phyloP scores from a whole-genome alignment of 1,140 invertebrate species.

The Cephus cinctus region DNA sequence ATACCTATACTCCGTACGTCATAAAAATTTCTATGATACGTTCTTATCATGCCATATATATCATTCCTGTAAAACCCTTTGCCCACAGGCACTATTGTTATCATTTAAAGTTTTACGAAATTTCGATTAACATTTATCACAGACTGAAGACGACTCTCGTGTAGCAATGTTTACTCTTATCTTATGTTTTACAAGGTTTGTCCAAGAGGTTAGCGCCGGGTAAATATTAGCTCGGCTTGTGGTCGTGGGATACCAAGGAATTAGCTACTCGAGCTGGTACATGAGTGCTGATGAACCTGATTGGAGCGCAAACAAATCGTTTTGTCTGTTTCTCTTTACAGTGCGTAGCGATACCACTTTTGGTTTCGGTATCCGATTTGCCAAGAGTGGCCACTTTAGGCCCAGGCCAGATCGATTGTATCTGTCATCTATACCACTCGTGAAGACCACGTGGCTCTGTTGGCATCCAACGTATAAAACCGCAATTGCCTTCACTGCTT shows the following conservation, averaged over 20 bases:
- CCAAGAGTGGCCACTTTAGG: not conserved
- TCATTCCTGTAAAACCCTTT: no score
- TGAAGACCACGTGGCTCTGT: not conserved
- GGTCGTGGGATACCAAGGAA: constrained; percentile 18
- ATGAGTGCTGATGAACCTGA: constrained; percentile 17
- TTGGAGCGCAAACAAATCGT: constrained; percentile 23
- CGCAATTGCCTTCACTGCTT: not conserved
- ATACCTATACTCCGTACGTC: no score
- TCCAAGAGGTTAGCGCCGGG: constrained; percentile 14
- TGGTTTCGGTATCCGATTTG: not conserved
- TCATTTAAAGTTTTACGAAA: no score
- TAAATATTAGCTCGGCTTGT: constrained; percentile 25
- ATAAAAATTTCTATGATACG: no score
- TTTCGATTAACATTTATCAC: no score
- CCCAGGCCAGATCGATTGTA: no score
- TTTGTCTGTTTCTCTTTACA: constrained; percentile 6
- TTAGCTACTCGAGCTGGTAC: constrained; percentile 17
- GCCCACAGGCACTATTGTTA: no score
- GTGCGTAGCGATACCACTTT: constrained; percentile 1
- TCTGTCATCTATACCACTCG: no score
- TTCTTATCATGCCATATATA: no score
- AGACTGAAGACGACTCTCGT: no score
- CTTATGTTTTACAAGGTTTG: no score
- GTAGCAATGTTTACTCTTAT: no score
- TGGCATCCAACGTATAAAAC: not conserved